Percentiles rank a stretch among this genome's conserved stretches.
Evolutionary conservation across 2,797 vertebrate genomes (phyloP).

Genomic region (Phrynocephalus forsythii): DNA sequence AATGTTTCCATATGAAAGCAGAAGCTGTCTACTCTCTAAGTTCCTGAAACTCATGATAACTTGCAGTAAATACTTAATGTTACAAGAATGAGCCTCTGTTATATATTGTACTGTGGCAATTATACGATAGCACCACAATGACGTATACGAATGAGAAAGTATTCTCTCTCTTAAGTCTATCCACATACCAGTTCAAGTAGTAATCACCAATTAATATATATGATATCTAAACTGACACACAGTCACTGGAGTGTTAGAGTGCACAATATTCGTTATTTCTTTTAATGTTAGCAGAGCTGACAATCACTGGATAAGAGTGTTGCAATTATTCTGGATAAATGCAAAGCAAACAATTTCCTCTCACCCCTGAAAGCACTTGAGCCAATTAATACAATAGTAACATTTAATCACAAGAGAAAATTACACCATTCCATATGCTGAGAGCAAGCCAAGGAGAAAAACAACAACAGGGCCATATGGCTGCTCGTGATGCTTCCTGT

Average conservation of each 20-base stretch:
- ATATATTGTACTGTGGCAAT: not conserved
- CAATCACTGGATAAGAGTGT: slow-evolving; percentile 49
- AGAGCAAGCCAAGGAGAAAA: slow-evolving; percentile 8
- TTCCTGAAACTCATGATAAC: not conserved
- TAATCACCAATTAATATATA: slow-evolving; percentile 50
- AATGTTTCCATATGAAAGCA: slow-evolving; percentile 44
- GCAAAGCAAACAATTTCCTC: slow-evolving; percentile 60
- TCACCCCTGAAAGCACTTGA: slow-evolving; percentile 37
- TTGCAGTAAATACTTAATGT: slow-evolving; percentile 17
- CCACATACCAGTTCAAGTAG: not conserved
- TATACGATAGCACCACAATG: not conserved
- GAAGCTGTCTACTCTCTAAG: slow-evolving; percentile 22
- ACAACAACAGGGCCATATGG: not conserved
- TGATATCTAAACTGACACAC: slow-evolving; percentile 22
- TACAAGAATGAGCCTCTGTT: not conserved
- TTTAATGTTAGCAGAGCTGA: slow-evolving; percentile 54
- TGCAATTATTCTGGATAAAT: slow-evolving; percentile 67
- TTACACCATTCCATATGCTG: slow-evolving; percentile 38
- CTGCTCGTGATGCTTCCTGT: slow-evolving; percentile 2
- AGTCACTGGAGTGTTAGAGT: slow-evolving; percentile 22
- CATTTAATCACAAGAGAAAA: slow-evolving; percentile 59
- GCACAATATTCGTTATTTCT: slow-evolving; percentile 43
- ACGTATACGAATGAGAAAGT: not conserved
- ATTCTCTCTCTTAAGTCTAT: not conserved
- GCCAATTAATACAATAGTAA: slow-evolving; percentile 66